Evolutionary conservation across 2,797 vertebrate genomes (phyloP).

Genomic region (Rallus crepitans): DNA sequence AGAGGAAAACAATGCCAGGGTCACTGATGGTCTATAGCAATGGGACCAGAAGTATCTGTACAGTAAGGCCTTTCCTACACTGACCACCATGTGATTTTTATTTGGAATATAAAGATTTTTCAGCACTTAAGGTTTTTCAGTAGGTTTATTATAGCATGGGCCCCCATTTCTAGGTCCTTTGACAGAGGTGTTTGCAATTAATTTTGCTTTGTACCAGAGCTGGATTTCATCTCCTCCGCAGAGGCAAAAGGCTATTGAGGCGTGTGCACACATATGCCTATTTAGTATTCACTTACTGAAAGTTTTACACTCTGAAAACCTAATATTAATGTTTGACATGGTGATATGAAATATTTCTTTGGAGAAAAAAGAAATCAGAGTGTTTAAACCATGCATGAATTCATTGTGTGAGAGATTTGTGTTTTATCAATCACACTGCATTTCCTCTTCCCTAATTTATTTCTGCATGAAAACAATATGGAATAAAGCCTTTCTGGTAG

Average conservation of each 20-base stretch:
- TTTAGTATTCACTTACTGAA: background rate
- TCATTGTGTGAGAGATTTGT: background rate
- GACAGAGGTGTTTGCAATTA: background rate
- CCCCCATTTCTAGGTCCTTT: background rate
- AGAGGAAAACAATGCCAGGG: background rate
- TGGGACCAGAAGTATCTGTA: background rate
- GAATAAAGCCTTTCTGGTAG: background rate
- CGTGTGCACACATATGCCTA: fast-evolving
- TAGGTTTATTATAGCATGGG: background rate
- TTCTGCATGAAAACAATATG: background rate
- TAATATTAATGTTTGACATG: background rate
- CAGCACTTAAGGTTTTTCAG: background rate
- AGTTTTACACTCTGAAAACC: background rate
- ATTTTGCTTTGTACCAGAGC: background rate
- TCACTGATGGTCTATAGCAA: background rate
- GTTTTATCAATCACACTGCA: background rate
- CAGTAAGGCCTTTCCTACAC: background rate
- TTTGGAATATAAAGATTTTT: background rate
- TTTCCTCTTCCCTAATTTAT: background rate
- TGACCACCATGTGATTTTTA: background rate
- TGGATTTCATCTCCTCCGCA: background rate
- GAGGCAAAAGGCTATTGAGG: background rate
- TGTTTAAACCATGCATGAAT: background rate
- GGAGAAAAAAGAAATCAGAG: background rate
- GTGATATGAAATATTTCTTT: background rate